Evolutionary conservation across 92 coral and sea anemone species (phyloP).

Genomic region (Epizoanthus illoricatus): DNA sequence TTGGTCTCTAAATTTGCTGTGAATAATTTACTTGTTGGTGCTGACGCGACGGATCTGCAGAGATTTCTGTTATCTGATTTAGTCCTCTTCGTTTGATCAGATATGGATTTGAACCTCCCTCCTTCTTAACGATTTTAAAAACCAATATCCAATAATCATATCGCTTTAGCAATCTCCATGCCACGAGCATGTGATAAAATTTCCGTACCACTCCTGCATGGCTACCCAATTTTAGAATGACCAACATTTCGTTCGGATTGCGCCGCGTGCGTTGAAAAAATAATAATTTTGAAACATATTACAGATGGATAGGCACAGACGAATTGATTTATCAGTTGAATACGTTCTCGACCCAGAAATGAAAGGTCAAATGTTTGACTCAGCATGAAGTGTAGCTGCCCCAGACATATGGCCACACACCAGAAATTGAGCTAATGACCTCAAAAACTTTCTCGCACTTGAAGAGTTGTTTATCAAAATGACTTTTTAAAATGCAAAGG

Average conservation of each 20-base stretch:
- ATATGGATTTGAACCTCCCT: too few relatives aligned
- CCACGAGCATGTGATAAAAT: too few relatives aligned
- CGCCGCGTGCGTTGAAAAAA: background rate
- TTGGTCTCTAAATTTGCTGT: background rate
- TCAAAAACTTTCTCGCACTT: background rate
- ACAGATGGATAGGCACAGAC: background rate
- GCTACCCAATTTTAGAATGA: too few relatives aligned
- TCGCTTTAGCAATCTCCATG: too few relatives aligned
- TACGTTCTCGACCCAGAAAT: background rate
- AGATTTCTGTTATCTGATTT: background rate
- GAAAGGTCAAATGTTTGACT: slow-evolving; percentile 26
- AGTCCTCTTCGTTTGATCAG: too few relatives aligned
- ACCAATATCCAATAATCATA: too few relatives aligned
- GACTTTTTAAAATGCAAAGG: too few relatives aligned
- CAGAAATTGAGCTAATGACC: background rate
- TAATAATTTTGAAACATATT: background rate
- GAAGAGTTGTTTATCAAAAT: slow-evolving; percentile 33
- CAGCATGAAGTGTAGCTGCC: slow-evolving; percentile 10
- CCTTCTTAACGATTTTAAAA: too few relatives aligned
- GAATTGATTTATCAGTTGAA: background rate
- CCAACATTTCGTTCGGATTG: background rate
- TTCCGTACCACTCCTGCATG: too few relatives aligned
- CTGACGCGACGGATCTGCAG: background rate
- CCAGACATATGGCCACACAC: slow-evolving; percentile 3
- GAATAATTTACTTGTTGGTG: background rate